Evolutionary conservation across 2,888 invertebrate species (phyloP).

Genomic region (Tetranychus truncatus): DNA sequence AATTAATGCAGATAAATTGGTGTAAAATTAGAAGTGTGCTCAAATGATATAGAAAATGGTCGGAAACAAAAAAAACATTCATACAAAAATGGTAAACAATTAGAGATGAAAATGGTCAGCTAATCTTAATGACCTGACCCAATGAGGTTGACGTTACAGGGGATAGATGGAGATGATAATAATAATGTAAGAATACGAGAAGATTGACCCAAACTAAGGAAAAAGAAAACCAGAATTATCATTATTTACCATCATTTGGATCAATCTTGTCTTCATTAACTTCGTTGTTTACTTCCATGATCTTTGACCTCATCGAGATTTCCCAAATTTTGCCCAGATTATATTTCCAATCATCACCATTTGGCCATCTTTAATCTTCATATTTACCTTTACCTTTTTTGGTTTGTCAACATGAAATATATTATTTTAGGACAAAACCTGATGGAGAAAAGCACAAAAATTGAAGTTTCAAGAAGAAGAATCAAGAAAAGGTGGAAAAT

Average conservation of each 20-base stretch:
- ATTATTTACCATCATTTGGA: not conserved
- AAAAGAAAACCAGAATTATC: not conserved
- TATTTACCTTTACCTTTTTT: not conserved
- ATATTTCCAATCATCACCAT: not conserved
- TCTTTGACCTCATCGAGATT: not conserved
- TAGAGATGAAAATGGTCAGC: not conserved
- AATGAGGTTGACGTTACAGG: not conserved
- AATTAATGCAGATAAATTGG: not conserved
- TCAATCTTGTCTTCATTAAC: not conserved
- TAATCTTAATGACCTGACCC: not conserved
- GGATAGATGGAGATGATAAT: not conserved
- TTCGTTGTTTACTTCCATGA: not conserved
- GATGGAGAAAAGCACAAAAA: no score
- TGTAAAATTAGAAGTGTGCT: not conserved
- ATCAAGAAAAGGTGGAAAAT: not conserved
- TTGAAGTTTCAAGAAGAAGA: not conserved
- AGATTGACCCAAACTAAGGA: not conserved
- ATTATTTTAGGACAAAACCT: no score
- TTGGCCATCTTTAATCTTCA: not conserved
- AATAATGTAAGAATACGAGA: not conserved
- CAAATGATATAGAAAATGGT: not conserved
- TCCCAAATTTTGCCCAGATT: not conserved
- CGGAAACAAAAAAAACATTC: not conserved
- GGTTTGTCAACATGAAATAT: not conserved
- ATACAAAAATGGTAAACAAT: not conserved